Evolutionary conservation across 2,888 invertebrate genomes (phyloP).

Genomic region (Cephus rjabovi): DNA sequence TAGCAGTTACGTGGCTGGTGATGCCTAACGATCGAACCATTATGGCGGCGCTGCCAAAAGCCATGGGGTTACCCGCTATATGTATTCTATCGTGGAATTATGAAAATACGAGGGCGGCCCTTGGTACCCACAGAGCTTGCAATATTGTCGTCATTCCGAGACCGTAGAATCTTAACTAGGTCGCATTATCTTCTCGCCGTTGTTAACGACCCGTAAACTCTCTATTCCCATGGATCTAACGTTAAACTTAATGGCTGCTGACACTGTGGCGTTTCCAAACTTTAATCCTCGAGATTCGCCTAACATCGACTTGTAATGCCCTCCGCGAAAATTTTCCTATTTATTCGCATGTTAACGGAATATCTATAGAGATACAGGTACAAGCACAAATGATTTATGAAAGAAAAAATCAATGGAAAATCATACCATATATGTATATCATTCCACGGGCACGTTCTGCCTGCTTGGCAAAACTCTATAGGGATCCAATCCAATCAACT

Average conservation of each 20-base stretch:
- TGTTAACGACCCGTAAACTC: constrained; percentile 7
- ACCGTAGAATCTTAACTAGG: constrained; percentile 9
- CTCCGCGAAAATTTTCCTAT: neutral
- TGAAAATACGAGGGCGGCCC: constrained; percentile 22
- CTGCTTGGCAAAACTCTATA: neutral
- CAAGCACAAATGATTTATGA: neutral
- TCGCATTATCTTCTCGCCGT: constrained; percentile 7
- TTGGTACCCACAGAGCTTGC: constrained; percentile 10
- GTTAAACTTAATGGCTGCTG: neutral
- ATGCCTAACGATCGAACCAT: neutral
- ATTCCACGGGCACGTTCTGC: neutral
- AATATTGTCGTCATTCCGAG: constrained; percentile 21
- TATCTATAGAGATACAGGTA: neutral
- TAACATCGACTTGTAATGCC: neutral
- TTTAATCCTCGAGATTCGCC: neutral
- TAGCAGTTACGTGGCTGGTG: neutral
- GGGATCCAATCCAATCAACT: neutral
- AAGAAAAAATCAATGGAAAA: neutral
- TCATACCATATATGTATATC: neutral
- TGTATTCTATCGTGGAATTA: constrained; percentile 21
- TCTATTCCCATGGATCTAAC: constrained; percentile 6
- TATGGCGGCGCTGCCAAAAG: neutral
- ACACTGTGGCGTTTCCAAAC: neutral
- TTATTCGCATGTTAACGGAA: neutral
- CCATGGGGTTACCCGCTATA: neutral